Evolutionary conservation across 2,113 vertebrate species (phyloP).

Genomic region (Azemiops feae): DNA sequence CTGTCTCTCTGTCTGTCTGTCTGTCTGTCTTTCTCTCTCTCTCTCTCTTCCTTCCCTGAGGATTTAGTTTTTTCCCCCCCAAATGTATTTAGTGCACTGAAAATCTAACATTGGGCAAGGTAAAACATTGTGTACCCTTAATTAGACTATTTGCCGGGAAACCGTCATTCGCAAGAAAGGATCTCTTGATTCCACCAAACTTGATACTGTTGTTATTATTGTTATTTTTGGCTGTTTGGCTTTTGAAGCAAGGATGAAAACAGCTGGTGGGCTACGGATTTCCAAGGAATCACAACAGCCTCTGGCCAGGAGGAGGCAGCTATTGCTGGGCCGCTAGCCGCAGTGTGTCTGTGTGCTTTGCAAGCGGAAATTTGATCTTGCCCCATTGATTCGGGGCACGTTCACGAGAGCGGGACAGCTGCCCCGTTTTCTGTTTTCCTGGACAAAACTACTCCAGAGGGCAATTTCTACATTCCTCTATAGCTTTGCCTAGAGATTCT

Average conservation of each 20-base stretch:
- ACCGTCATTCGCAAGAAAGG: slow-evolving; percentile 37
- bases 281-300: not conserved
- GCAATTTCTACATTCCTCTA: too few species aligned
- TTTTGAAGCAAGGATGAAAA: not conserved
- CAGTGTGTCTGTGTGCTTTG: not conserved
- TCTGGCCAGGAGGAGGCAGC: too few species aligned
- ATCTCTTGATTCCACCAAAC: slow-evolving; percentile 15
- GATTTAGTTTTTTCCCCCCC: slow-evolving; percentile 27
- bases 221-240: not conserved
- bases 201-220: not conserved
- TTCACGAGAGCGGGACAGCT: not conserved
- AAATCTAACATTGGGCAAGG: slow-evolving; percentile 43
- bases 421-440: not conserved
- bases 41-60: slow-evolving; percentile 57
- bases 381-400: too few species aligned
- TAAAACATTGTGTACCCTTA: slow-evolving; percentile 25
- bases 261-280: not conserved
- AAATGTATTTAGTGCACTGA: slow-evolving; percentile 34
- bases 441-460: too few species aligned
- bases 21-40: not conserved
- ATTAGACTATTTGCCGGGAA: slow-evolving; percentile 24
- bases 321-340: slow-evolving; percentile 45
- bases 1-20: too few species aligned
- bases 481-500: not conserved
- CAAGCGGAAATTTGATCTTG: slow-evolving; percentile 17